phyloP scores from a whole-genome alignment of 1,140 invertebrate genomes.

The Leptinotarsa undecemlineata region DNA sequence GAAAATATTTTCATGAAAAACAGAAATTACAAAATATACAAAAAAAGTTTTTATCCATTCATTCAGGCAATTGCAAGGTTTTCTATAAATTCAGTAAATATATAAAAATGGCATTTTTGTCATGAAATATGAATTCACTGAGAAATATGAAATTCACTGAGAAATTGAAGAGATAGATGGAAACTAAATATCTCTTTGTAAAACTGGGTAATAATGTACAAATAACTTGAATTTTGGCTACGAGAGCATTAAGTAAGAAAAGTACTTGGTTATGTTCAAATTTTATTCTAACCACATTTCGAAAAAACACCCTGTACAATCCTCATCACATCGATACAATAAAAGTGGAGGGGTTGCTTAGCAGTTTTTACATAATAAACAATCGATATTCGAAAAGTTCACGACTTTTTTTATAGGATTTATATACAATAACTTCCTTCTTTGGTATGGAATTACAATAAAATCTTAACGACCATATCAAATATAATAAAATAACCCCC shows the following conservation, averaged over 20 bases:
- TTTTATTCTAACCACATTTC: slow-evolving; percentile 21
- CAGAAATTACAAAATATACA: neutral
- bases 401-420: slow-evolving; percentile 33
- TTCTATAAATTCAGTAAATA: too few species aligned
- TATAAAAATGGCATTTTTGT: too few species aligned
- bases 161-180: too few species aligned
- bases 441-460: slow-evolving; percentile 45
- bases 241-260: neutral
- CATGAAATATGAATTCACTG: too few species aligned
- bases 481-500: slow-evolving; percentile 46
- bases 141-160: too few species aligned
- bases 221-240: too few species aligned
- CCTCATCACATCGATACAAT: slow-evolving; percentile 24
- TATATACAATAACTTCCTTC: slow-evolving; percentile 42
- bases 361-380: slow-evolving; percentile 22
- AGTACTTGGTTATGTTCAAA: neutral
- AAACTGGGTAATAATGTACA: too few species aligned
- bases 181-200: too few species aligned
- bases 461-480: slow-evolving; percentile 47
- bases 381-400: slow-evolving; percentile 37
- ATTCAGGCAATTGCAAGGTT: neutral
- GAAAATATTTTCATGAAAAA: slow-evolving; percentile 11
- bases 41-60: neutral
- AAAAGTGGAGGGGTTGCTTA: slow-evolving; percentile 11
- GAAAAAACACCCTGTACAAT: slow-evolving; percentile 27